Percentiles rank a stretch among this genome's conserved stretches.
Conservation (phyloP, 2,888 invertebrate genomes). For the Microplitis deprimator region DNA sequence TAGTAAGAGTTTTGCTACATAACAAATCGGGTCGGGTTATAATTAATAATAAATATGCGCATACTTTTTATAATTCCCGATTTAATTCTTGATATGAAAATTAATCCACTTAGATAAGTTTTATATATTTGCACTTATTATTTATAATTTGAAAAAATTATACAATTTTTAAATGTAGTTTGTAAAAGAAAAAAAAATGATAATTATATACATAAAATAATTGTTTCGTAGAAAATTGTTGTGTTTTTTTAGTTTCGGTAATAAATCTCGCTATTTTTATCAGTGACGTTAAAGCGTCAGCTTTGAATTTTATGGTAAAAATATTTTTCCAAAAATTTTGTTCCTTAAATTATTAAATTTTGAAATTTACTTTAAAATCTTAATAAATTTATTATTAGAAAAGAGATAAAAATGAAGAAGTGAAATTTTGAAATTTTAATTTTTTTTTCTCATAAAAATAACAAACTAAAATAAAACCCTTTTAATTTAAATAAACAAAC, state of each 20-base stretch:
- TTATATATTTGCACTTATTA: too few relatives aligned
- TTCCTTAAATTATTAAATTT: neutral
- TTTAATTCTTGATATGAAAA: too few relatives aligned
- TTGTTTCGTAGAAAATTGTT: neutral
- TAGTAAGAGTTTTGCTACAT: too few relatives aligned
- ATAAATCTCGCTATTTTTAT: neutral
- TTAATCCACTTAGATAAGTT: too few relatives aligned
- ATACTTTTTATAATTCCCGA: too few relatives aligned
- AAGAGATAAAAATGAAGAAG: neutral
- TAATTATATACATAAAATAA: neutral
- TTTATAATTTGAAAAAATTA: too few relatives aligned
- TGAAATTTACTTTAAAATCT: neutral
- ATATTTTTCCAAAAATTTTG: neutral
- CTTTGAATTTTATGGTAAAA: neutral
- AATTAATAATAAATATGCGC: too few relatives aligned
- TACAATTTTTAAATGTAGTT: too few relatives aligned
- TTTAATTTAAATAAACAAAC: neutral
- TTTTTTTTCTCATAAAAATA: neutral
- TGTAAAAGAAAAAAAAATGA: neutral
- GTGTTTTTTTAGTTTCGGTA: neutral
- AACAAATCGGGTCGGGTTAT: too few relatives aligned
- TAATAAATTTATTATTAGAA: neutral
- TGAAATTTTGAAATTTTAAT: neutral
- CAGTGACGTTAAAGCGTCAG: neutral
- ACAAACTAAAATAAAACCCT: neutral